Conservation (phyloP, 2,888 invertebrate species). For the Brachyptera putata region DNA sequence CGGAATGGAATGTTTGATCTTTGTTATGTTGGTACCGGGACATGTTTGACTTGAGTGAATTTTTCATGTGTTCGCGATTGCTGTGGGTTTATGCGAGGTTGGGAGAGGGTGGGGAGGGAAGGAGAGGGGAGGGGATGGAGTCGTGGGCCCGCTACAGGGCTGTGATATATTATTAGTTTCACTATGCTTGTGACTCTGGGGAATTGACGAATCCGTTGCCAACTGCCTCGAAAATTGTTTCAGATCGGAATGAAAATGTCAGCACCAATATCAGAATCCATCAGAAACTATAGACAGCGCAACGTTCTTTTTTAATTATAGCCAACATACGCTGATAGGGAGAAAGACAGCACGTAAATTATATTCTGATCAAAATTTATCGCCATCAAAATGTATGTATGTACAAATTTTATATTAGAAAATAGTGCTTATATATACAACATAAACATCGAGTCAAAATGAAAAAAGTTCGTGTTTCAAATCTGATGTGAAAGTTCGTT, state of each 20-base stretch:
- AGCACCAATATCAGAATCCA: slow-evolving; percentile 8
- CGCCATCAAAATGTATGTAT: too few species aligned
- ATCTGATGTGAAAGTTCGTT: too few species aligned
- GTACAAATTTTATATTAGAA: too few species aligned
- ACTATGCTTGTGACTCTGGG: not conserved
- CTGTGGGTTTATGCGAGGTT: slow-evolving; percentile 1
- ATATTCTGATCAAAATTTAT: too few species aligned
- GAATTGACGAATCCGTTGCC: slow-evolving; percentile 12
- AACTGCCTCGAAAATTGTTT: slow-evolving; percentile 7
- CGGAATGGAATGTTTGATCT: slow-evolving; percentile 26
- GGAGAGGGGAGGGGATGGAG: not conserved
- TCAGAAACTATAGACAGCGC: not conserved
- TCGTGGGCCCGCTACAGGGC: not conserved
- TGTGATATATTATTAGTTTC: slow-evolving; percentile 21
- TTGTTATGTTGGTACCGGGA: slow-evolving; percentile 24
- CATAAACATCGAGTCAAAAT: too few species aligned
- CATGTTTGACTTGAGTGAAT: slow-evolving; percentile 33
- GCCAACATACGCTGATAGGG: not conserved
- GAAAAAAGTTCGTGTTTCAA: too few species aligned
- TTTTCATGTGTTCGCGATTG: slow-evolving; percentile 29
- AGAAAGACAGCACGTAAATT: too few species aligned
- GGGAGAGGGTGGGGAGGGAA: not conserved
- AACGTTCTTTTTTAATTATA: not conserved
- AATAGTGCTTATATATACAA: too few species aligned
- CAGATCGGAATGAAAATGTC: slow-evolving; percentile 18